Conservation (phyloP, 2,113 vertebrate species). For the Benitochromis conjunctus region DNA sequence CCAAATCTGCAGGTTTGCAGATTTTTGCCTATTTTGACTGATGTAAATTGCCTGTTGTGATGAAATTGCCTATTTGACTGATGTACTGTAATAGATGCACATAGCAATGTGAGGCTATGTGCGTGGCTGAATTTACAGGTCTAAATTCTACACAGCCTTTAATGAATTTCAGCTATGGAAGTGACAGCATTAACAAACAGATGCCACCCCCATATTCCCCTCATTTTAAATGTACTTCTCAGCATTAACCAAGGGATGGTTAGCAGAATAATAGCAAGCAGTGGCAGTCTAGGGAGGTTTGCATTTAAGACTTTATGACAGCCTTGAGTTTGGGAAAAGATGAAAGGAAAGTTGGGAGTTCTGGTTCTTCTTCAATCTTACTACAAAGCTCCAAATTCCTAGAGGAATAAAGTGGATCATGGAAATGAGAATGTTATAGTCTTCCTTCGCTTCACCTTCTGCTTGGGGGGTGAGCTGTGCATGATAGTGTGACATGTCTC, state of each 20-base stretch:
- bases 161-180: neutral
- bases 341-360: neutral
- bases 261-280: neutral
- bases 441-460: slow-evolving; percentile 56
- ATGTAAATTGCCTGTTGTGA: no score
- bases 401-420: neutral
- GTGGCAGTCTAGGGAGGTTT: neutral
- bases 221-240: neutral
- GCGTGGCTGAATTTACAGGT: neutral
- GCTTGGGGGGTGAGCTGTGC: slow-evolving; percentile 72
- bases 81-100: neutral
- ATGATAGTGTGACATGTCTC: slow-evolving; percentile 69
- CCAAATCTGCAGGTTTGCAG: neutral
- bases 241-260: neutral
- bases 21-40: no score
- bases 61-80: neutral
- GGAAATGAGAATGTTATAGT: neutral
- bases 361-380: neutral
- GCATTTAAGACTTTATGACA: neutral
- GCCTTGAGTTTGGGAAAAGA: neutral
- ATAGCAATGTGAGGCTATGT: neutral
- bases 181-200: slow-evolving; percentile 3
- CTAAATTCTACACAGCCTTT: neutral
- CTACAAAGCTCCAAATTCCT: neutral
- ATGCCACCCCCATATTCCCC: neutral